Percentiles rank a stretch among this genome's conserved stretches.
Evolutionary conservation across 2,113 vertebrate species (phyloP).

Genomic region (Actenoides lindsayi): DNA sequence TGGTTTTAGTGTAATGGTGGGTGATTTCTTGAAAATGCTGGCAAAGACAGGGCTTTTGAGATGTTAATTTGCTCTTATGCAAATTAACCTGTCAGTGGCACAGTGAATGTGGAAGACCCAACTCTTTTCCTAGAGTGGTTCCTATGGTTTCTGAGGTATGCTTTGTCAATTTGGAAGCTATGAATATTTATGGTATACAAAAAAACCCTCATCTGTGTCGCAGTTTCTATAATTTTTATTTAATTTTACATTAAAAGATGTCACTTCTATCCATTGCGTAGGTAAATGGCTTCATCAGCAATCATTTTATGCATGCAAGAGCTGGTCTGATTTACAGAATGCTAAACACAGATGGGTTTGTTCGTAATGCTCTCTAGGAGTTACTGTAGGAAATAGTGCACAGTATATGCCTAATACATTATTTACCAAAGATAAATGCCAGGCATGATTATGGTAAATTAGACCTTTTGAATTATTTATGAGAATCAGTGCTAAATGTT

Average conservation of each 20-base stretch:
- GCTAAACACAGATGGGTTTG: constrained; percentile 58
- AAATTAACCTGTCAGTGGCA: constrained; percentile 60
- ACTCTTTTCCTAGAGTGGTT: constrained; percentile 47
- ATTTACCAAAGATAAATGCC: constrained; percentile 72
- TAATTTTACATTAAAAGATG: constrained; percentile 63
- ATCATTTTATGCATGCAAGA: constrained; percentile 56
- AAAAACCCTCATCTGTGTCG: constrained; percentile 19
- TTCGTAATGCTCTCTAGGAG: constrained; percentile 49
- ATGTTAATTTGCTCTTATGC: constrained; percentile 71
- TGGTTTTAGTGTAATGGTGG: neutral
- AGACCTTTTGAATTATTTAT: constrained; percentile 73
- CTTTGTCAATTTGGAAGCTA: constrained; percentile 50
- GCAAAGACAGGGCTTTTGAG: constrained; percentile 53
- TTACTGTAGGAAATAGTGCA: constrained; percentile 43
- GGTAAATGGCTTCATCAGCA: constrained; percentile 66
- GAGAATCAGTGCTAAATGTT: constrained; percentile 65
- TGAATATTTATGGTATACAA: constrained; percentile 68
- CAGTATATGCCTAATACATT: constrained; percentile 60
- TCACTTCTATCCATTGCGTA: constrained; percentile 14
- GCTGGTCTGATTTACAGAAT: constrained; percentile 57
- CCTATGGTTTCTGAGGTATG: constrained; percentile 65
- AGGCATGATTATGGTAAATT: constrained; percentile 72
- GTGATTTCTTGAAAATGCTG: constrained; percentile 47
- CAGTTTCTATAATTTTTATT: constrained; percentile 57
- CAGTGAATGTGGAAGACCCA: constrained; percentile 51